A percentile compares a stretch with the other conserved stretches of the same genome.
phyloP scores from a whole-genome alignment of 2,113 vertebrate genomes.

The Myrmecophaga tridactyla region DNA sequence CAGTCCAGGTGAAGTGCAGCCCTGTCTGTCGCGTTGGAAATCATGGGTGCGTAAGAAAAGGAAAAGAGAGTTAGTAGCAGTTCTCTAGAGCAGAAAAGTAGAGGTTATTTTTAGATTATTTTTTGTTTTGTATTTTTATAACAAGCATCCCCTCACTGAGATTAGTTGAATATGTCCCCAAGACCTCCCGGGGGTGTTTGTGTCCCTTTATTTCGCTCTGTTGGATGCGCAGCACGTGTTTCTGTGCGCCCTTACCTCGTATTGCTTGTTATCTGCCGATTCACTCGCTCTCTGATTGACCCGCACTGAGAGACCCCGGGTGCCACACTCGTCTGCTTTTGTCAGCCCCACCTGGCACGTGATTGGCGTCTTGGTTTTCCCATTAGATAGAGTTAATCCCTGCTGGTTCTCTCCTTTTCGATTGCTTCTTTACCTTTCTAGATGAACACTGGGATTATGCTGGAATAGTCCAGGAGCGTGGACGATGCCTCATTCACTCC shows the following conservation, averaged over 20 bases:
- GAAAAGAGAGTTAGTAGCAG: no score
- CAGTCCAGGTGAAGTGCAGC: background rate
- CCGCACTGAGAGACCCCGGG: no score
- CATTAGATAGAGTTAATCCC: fast-evolving
- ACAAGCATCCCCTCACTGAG: fast-evolving
- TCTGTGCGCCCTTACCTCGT: no score
- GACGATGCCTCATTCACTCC: fast-evolving
- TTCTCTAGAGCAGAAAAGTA: background rate
- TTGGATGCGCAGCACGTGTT: background rate
- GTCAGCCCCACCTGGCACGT: fast-evolving
- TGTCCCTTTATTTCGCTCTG: background rate
- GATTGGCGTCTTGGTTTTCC: background rate
- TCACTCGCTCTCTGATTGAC: no score
- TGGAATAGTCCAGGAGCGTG: background rate
- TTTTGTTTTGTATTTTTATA: background rate
- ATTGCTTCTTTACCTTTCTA: background rate
- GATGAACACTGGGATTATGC: background rate
- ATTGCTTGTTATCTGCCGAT: no score
- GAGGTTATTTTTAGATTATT: no score
- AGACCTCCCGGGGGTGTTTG: background rate
- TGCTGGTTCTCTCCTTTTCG: fast-evolving
- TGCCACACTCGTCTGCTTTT: fast-evolving
- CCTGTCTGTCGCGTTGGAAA: no score
- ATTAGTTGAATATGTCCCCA: fast-evolving
- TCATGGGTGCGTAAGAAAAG: background rate